Evolutionary conservation across 2,113 vertebrate genomes (phyloP).

Genomic region (Propithecus coquereli): DNA sequence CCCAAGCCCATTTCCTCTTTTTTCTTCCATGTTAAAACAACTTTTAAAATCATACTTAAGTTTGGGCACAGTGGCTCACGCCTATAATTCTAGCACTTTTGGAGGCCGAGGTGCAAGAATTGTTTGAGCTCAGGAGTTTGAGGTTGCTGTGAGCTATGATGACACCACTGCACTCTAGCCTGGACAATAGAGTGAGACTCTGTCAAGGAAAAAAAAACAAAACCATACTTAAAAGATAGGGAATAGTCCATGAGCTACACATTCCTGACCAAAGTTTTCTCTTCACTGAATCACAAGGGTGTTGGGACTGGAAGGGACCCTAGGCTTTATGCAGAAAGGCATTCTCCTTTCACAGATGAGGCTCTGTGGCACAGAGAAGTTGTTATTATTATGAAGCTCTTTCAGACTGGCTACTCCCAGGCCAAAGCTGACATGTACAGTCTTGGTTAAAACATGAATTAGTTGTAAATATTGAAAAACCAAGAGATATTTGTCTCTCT

Average conservation of each 20-base stretch:
- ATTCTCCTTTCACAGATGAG: neutral
- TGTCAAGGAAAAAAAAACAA: too few species aligned
- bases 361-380: neutral
- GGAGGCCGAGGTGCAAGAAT: too few species aligned
- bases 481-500: too few species aligned
- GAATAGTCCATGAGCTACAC: neutral
- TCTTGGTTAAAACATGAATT: neutral
- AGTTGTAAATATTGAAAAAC: neutral
- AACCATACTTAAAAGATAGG: neutral
- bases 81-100: too few species aligned
- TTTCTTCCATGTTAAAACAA: neutral
- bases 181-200: too few species aligned
- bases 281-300: neutral
- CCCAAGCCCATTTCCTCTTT: neutral
- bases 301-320: neutral
- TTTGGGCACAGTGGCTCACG: too few species aligned
- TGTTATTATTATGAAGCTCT: neutral
- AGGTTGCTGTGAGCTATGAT: too few species aligned
- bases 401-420: neutral
- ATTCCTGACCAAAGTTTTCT: neutral
- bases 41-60: neutral
- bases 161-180: too few species aligned
- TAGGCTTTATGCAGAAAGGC: neutral
- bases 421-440: neutral
- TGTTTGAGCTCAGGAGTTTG: too few species aligned